Conservation (phyloP, 2,113 vertebrate genomes). For the Natator depressus region DNA sequence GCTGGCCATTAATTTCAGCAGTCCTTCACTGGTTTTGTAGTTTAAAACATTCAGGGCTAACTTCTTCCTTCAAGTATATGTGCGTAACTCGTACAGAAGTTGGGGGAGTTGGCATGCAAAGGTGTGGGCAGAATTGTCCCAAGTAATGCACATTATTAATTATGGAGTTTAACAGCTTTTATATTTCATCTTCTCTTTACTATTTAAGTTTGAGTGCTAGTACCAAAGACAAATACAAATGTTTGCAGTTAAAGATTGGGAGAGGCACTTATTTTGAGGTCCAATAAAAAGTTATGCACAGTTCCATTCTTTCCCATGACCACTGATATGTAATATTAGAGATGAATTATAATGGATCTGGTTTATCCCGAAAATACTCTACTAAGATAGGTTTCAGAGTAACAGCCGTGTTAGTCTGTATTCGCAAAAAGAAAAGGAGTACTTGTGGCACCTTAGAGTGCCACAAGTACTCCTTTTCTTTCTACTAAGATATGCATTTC, state of each 20-base stretch:
- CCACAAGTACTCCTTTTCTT: too few species aligned
- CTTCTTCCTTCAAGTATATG: not conserved
- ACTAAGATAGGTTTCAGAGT: constrained; percentile 11
- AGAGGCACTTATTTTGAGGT: not conserved
- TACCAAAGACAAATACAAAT: constrained; percentile 33
- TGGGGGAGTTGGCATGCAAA: not conserved
- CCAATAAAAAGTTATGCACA: constrained; percentile 14
- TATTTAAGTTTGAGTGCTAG: not conserved
- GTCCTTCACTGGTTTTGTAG: not conserved
- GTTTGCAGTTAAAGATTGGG: constrained; percentile 39
- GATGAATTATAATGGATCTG: constrained; percentile 56
- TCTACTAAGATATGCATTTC: constrained; percentile 58
- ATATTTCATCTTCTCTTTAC: not conserved
- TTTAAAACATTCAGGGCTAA: constrained; percentile 3
- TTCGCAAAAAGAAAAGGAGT: too few species aligned
- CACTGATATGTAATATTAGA: constrained; percentile 43
- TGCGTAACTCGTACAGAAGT: not conserved
- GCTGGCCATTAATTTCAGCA: not conserved
- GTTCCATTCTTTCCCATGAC: constrained; percentile 28
- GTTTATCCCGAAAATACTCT: constrained; percentile 55
- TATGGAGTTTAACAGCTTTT: not conserved
- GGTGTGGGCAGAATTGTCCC: not conserved
- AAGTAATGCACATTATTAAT: not conserved
- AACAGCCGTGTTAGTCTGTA: too few species aligned
- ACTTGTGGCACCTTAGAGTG: too few species aligned